Evolutionary conservation across 2,888 invertebrate species (phyloP).

Genomic region (Trichogramma evanescens): DNA sequence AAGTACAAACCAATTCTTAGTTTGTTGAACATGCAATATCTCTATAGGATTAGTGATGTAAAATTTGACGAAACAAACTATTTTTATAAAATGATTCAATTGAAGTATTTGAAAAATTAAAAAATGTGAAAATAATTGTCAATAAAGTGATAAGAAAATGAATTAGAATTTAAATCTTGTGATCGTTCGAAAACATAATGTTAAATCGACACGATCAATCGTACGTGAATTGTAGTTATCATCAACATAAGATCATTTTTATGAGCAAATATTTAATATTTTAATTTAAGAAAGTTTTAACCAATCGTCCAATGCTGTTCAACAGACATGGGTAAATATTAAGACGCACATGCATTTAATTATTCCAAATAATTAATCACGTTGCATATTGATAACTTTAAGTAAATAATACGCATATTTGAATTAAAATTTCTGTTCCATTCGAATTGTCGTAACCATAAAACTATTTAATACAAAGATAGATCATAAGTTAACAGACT

Average conservation of each 20-base stretch:
- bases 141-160: not conserved
- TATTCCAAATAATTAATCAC: too few species aligned
- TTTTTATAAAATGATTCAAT: slow-evolving; percentile 18
- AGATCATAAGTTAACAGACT: slow-evolving; percentile 1
- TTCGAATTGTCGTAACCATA: too few species aligned
- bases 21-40: slow-evolving; percentile 2
- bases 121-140: slow-evolving; percentile 13
- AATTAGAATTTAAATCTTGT: slow-evolving; percentile 4
- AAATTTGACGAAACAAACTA: slow-evolving; percentile 12
- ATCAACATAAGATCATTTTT: not conserved
- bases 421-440: too few species aligned
- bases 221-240: slow-evolving; percentile 6
- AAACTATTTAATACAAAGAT: too few species aligned
- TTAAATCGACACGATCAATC: not conserved
- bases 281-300: not conserved
- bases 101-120: slow-evolving; percentile 4
- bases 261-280: not conserved
- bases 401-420: too few species aligned
- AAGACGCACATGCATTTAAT: not conserved
- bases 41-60: slow-evolving; percentile 8
- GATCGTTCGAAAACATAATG: not conserved
- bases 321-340: slow-evolving; percentile 18
- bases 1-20: slow-evolving; percentile 17
- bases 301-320: not conserved
- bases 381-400: too few species aligned